These are phyloP conservation scores for Tetrax tetrax DNA, from an alignment of 2,113 vertebrate genomes.

Conservation along the genomic window DNA sequence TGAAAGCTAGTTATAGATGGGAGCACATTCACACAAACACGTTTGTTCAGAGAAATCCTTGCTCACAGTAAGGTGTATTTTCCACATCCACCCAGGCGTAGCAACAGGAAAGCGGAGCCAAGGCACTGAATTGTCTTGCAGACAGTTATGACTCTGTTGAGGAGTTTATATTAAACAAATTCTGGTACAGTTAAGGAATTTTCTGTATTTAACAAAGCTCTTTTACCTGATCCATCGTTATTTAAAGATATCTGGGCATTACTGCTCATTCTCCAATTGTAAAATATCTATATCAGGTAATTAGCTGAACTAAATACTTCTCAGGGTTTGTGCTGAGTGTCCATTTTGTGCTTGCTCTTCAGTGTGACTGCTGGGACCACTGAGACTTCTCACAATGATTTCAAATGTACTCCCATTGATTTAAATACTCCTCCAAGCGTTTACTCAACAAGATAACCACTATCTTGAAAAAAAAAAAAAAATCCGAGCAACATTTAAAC, in stretches of 20 bases:
- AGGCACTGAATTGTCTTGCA: not conserved
- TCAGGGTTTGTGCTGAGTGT: not conserved
- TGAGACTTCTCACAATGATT: not conserved
- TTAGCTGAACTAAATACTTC: not conserved
- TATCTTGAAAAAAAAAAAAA: not conserved
- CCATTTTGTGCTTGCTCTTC: not conserved
- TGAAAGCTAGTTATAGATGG: not conserved
- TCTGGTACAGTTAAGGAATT: not conserved
- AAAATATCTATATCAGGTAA: not conserved
- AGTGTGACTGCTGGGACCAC: rapidly evolving
- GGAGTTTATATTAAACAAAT: not conserved
- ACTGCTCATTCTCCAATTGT: not conserved
- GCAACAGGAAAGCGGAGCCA: not conserved
- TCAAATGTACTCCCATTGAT: not conserved
- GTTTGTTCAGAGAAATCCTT: slow-evolving; percentile 6
- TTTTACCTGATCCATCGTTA: not conserved
- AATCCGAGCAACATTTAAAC: not conserved
- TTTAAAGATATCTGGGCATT: not conserved
- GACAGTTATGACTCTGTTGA: not conserved
- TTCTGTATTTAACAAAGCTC: not conserved
- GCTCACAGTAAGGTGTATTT: not conserved
- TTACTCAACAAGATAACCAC: not conserved
- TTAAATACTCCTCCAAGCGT: not conserved
- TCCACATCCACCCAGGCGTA: not conserved
- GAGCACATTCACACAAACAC: not conserved